Percentiles rank a stretch among this genome's conserved stretches.
phyloP scores from a whole-genome alignment of 2,888 invertebrate genomes.

The Ectemnius lituratus region DNA sequence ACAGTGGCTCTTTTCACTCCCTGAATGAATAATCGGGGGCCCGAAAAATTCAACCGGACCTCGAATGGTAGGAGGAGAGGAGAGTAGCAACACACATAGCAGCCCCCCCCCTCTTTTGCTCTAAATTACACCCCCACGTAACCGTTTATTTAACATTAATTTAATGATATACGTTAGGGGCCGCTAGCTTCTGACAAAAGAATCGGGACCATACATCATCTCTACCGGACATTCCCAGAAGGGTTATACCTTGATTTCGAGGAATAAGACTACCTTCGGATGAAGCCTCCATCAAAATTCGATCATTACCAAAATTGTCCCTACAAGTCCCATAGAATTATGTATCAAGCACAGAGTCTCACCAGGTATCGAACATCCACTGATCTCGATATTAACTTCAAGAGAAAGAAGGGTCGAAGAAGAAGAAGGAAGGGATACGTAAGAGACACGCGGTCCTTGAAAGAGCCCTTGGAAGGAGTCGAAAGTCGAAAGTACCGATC shows the following conservation, averaged over 20 bases:
- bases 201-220: slow-evolving; percentile 15
- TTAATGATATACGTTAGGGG: slow-evolving; percentile 67
- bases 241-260: slow-evolving; percentile 40
- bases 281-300: not conserved
- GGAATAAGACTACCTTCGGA: slow-evolving; percentile 24
- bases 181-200: slow-evolving; percentile 41
- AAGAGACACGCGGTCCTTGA: slow-evolving; percentile 17
- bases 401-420: slow-evolving; percentile 23
- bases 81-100: not conserved
- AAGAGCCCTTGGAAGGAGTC: slow-evolving; percentile 30
- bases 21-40: slow-evolving; percentile 72
- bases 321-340: not conserved
- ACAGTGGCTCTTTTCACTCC: slow-evolving; percentile 69
- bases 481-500: not conserved
- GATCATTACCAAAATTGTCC: not conserved
- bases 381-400: slow-evolving; percentile 12
- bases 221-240: slow-evolving; percentile 61
- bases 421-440: slow-evolving; percentile 20
- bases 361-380: not conserved
- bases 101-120: not conserved
- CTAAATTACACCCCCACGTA: slow-evolving; percentile 69
- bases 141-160: slow-evolving; percentile 73
- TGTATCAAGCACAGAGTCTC: not conserved
- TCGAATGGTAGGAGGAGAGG: slow-evolving; percentile 33
- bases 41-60: slow-evolving; percentile 48